Evolutionary conservation across 64 coral and sea anemone species (phyloP).

Genomic region (Anthopleura sola): DNA sequence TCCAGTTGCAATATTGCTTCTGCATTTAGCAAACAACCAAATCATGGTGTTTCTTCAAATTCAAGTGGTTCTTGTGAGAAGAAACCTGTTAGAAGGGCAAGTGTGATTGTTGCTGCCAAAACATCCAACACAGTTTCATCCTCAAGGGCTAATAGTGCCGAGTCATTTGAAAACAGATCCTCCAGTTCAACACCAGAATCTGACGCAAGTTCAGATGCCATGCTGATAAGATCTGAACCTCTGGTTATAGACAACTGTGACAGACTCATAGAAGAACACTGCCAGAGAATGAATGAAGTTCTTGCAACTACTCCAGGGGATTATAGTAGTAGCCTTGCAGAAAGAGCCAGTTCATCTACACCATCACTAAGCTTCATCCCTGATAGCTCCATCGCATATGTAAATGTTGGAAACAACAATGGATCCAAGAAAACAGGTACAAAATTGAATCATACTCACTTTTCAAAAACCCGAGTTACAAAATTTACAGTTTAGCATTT

Average conservation of each 20-base stretch:
- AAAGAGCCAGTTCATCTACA: neutral
- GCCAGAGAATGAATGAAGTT: slow-evolving; percentile 10
- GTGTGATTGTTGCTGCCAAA: slow-evolving; percentile 7
- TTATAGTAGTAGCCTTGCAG: neutral
- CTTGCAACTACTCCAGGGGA: neutral
- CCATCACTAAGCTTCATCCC: slow-evolving; percentile 80
- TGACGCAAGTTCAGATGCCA: neutral
- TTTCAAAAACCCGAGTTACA: neutral
- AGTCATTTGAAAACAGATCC: neutral
- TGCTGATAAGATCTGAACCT: neutral
- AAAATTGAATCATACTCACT: neutral
- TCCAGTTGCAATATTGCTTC: neutral
- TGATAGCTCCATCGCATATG: slow-evolving; percentile 81
- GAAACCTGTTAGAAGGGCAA: neutral
- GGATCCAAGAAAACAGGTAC: slow-evolving; percentile 18
- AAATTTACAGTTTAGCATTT: no score
- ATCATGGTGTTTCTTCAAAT: neutral
- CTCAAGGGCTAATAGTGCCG: neutral
- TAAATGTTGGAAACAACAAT: slow-evolving; percentile 90
- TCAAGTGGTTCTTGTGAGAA: neutral
- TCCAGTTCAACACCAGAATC: slow-evolving; percentile 7
- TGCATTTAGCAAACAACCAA: neutral
- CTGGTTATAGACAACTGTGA: slow-evolving; percentile 15
- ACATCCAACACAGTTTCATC: neutral
- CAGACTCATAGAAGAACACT: slow-evolving; percentile 14